Conservation (phyloP, 2,797 vertebrate species). For the Iguana delicatissima region DNA sequence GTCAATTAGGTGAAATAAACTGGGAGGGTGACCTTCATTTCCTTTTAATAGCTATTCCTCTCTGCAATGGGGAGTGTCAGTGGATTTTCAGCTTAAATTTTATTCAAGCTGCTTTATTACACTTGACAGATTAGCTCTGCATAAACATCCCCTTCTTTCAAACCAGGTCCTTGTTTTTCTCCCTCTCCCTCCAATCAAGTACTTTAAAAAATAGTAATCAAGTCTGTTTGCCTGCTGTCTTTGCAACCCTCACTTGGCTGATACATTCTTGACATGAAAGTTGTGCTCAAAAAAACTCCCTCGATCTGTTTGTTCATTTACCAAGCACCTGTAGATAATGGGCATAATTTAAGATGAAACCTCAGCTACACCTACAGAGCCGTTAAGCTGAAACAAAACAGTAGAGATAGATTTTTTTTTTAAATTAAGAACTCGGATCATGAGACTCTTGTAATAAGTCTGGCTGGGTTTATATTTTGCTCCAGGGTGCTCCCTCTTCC, state of each 20-base stretch:
- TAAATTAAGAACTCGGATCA: neutral
- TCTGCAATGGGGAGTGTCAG: conserved; percentile 89
- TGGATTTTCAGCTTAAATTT: conserved; percentile 89
- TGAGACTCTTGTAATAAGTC: conserved; percentile 2
- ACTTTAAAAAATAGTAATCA: conserved; percentile 77
- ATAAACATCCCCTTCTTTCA: conserved; percentile 81
- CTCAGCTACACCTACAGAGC: neutral
- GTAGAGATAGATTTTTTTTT: neutral
- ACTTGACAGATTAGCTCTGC: conserved; percentile 88
- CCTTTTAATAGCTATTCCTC: conserved; percentile 89
- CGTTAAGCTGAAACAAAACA: neutral
- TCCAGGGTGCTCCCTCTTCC: neutral
- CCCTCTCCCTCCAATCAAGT: conserved; percentile 71
- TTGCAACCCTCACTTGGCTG: conserved; percentile 72
- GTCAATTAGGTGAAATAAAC: conserved; percentile 99
- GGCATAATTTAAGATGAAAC: neutral
- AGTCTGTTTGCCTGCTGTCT: conserved; percentile 78
- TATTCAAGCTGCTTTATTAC: conserved; percentile 88
- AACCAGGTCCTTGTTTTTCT: conserved; percentile 65
- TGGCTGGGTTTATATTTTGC: conserved; percentile 3
- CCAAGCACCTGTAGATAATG: neutral
- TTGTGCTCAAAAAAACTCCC: conserved; percentile 73
- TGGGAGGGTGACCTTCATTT: conserved; percentile 97
- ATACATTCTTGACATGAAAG: conserved; percentile 77
- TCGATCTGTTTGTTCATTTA: conserved; percentile 56